Evolutionary conservation across 2,113 vertebrate genomes (phyloP), one percentile per base, ranked within the genome.

Genomic region (Tauraco erythrolophus): DNA sequence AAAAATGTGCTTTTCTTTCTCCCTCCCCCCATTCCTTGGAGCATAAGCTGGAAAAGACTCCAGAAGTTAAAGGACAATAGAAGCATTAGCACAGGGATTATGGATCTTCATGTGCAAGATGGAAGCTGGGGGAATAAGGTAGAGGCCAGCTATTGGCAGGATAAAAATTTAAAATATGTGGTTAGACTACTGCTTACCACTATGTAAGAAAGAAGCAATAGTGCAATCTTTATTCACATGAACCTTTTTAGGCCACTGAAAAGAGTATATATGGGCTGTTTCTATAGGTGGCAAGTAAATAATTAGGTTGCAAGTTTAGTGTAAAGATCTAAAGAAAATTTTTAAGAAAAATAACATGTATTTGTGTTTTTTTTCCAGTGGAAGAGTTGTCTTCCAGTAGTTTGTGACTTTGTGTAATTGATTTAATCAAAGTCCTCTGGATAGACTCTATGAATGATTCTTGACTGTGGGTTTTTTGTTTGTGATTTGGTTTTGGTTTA

Each of bases 1-100:
- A 96, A 76, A 98, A 97, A 98, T 98, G 97, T 97, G 96, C 94
- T 95, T 96, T 97, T 95, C 91, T 68, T 76, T 75, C 58, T 97
- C 71, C 92, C 74, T 69, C 19, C 83, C 60, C 62, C 89, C 65
- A 62, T 82, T 96, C 93, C 84, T 94, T 92, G 80, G 84, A 96
- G 94, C 89, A 74, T 84, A 90, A 98, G 78, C 92, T 97, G 91
- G 95, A 97, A 96, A 92, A 89, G 61, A 94, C 90, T 95, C 92
- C 58, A 91, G 81, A 97, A 97, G 95, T 95, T 94, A 94, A 94
- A 92, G 94, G 96, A 96, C 93, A 96, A 95, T 93, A 92, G 92
- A 94, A 75, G 87, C 92, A 95, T 96, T 97, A 94, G 92, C 74
- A 91, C 57, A 89, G 92, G 92, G 97, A 96, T 96, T 96, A 97